phyloP scores from a whole-genome alignment of 1,140 invertebrate species.

The Neuroterus valhalla region DNA sequence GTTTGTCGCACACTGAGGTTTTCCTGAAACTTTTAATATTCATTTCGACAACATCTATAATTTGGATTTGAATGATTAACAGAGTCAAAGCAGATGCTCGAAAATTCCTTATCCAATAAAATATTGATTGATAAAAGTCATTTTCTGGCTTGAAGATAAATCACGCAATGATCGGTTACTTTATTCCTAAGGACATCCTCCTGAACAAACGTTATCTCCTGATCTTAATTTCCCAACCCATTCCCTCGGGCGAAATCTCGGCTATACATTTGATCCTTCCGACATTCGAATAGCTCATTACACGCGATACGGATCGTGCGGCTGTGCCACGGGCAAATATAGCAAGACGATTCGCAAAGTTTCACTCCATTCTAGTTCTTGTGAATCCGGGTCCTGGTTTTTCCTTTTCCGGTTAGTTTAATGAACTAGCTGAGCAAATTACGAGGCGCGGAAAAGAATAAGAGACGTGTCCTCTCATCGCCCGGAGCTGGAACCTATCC shows the following conservation, averaged over 20 bases:
- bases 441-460: conserved; percentile 13
- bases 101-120: too few relatives aligned
- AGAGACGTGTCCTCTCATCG: not conserved
- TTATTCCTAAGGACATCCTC: too few relatives aligned
- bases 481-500: not conserved
- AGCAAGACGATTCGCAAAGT: not conserved
- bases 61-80: too few relatives aligned
- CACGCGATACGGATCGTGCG: conserved; percentile 18
- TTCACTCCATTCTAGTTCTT: not conserved
- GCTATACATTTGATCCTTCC: conserved; percentile 5
- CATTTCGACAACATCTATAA: too few relatives aligned
- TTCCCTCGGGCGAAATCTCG: not conserved
- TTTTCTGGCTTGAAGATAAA: not conserved
- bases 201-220: not conserved
- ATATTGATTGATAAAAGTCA: not conserved
- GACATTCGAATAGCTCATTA: conserved; percentile 8
- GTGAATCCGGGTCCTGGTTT: conserved; percentile 7
- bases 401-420: conserved; percentile 3
- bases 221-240: not conserved
- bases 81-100: too few relatives aligned
- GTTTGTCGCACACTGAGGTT: too few relatives aligned
- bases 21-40: too few relatives aligned
- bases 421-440: conserved; percentile 17
- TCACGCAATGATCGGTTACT: too few relatives aligned
- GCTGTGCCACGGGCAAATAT: conserved; percentile 6